Base-by-base conservation (phyloP, 2,113 vertebrate genomes). In the Pterocles burchelli region DNA sequence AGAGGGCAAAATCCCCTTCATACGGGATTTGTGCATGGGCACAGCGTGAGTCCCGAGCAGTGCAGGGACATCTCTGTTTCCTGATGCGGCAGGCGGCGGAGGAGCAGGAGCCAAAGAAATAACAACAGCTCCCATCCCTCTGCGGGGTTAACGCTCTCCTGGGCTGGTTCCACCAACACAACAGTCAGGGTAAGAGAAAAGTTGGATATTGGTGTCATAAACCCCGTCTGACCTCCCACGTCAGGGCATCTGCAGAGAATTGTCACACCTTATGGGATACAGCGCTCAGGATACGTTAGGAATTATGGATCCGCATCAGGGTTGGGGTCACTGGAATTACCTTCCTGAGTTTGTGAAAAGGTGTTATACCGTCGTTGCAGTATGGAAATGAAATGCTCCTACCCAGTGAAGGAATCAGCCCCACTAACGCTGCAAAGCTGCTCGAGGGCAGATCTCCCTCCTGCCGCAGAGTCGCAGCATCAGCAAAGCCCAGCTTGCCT, bases 191-290 rank as follows among this genome's bases (percentile, higher is more conserved):
- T 28, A 13, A 29, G 52, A 26, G 36, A 54, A 31, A 51, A n/a
- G 52, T 2, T n/a, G 74, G 26, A 9, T 2, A 2, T 15, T 10
- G 68, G 31, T 22, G 6, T 14, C 21, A 2, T 3, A 41, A 63
- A 25, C n/a, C 16, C 73, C 5, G 25, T 3, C 36, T 1, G 36
- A 14, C 43, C 28, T 26, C 26, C 9, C 1, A 1, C 25, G 24
- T 17, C 41, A 33, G 49, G n/a, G 43, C 19, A 12, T 4, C 46
- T 18, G 41, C 33, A 10, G 41, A 41, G 41, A 41, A 13, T 41
- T 13, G 14, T 41, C 41, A 41, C 41, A 41, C 12, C 41, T 41
- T 13, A 41, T 11, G 13, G 41, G 41, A 41, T 12, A 41, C 41
- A 41, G 41, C 41, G 14, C 41, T 41, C 13, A 13, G 41, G 41